phyloP scores from a whole-genome alignment of 23 tunicate species.

The Trididemnum clinides region DNA sequence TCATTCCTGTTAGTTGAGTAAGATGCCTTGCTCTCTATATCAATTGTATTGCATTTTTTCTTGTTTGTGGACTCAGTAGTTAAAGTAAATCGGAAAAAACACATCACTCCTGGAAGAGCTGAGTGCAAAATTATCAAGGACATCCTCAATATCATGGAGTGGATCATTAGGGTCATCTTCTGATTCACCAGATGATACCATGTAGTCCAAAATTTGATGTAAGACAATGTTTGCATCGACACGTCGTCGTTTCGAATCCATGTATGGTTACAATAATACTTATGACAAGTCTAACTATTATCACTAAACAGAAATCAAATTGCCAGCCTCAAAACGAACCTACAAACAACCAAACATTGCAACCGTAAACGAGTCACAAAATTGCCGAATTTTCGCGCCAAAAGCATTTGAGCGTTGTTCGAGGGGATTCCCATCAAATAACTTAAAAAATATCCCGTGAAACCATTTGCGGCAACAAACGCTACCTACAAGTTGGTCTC shows the following conservation, averaged over 20 bases:
- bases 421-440: background rate
- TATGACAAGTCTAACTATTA: background rate
- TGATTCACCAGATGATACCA: background rate
- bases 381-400: background rate
- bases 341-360: background rate
- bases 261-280: background rate
- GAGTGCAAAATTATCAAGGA: background rate
- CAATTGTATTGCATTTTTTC: no score
- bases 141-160: background rate
- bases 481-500: background rate
- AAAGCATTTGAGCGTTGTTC: background rate
- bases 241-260: background rate
- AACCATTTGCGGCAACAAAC: background rate
- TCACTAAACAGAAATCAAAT: background rate
- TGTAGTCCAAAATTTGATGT: background rate
- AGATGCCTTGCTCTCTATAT: no score
- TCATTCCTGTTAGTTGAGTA: no score
- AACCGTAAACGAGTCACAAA: background rate
- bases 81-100: no score
- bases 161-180: background rate
- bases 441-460: background rate
- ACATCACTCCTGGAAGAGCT: background rate
- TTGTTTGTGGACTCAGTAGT: no score
- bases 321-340: background rate
- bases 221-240: background rate